Percentiles rank a stretch among this genome's conserved stretches.
phyloP scores from a whole-genome alignment of 2,888 invertebrate genomes.

The Spisula solida region DNA sequence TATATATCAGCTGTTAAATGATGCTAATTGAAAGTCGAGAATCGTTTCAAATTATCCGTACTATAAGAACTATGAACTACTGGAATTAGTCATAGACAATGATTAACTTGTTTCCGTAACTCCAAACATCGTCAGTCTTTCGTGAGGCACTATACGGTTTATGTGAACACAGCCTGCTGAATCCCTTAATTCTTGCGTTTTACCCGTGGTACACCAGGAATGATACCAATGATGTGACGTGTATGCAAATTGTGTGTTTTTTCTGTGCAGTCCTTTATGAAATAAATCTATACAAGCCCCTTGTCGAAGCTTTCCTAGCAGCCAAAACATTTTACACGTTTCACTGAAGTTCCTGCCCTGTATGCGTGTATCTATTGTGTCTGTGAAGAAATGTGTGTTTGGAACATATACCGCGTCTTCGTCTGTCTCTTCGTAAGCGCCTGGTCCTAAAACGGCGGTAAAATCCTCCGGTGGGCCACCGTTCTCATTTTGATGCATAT shows the following conservation, averaged over 20 bases:
- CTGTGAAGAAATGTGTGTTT: constrained; percentile 54
- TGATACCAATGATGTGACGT: background rate
- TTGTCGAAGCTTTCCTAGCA: background rate
- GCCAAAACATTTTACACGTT: background rate
- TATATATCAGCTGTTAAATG: too few species aligned
- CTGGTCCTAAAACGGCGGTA: background rate
- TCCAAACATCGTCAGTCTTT: too few species aligned
- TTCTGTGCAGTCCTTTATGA: background rate
- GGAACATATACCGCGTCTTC: constrained; percentile 54
- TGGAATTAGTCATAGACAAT: too few species aligned
- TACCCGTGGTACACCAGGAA: background rate
- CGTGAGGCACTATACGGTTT: too few species aligned
- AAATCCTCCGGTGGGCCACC: background rate
- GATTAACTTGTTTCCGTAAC: too few species aligned
- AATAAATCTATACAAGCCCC: background rate
- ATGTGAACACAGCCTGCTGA: too few species aligned
- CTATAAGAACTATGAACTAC: too few species aligned
- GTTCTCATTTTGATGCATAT: background rate
- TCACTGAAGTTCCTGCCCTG: background rate
- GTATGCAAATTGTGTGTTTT: background rate
- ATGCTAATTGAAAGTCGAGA: too few species aligned
- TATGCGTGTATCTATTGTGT: background rate
- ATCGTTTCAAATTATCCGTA: too few species aligned
- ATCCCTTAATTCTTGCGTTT: too few species aligned
- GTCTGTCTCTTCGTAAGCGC: constrained; percentile 36